Evolutionary conservation across 2,797 vertebrate species (phyloP), one percentile per base, ranked within the genome.

Genomic region (Acomys russatus): DNA sequence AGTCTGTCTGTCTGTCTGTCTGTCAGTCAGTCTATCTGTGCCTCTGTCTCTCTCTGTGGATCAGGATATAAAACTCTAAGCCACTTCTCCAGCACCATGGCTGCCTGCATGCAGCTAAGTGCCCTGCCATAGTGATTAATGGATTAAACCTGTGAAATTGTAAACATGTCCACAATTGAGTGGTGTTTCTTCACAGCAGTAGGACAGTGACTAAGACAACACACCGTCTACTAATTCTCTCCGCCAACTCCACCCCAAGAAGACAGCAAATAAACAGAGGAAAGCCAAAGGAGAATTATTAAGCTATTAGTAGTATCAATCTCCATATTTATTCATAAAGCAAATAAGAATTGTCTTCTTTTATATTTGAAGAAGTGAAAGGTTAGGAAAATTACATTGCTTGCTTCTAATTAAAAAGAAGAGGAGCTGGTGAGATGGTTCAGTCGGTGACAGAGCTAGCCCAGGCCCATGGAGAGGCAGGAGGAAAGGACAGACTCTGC

Each of bases 311-410:
- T 68, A 82, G 61, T 49, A 88, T 22, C 79, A 78, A 64, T 82
- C 73, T 70, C 88, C 74, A 78, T 22, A 80, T 8, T 89, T 54
- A 76, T 59, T 30, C 44, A 59, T 64, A 74, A n/a, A 61, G 77
- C 91, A 90, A 51, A 66, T 9, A 83, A 22, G 2, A 54, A 83
- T 35, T 70, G 59, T 59, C 64, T 51, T 22, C 77, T 30, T 94
- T 92, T 76, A 94, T 14, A 68, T 56, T 25, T 91, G 25, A 94
- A 76, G 66, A 88, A 63, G 85, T 70, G 71, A 76, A 63, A 96
- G 20, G 8, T 70, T 25, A 76, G 15, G 79, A 61, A 91, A 38
- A 44, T 71, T 71, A 91, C 4, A 30, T 30, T 79, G 64, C 63
- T 85, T 38, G 44, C 49, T 93, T 6, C 9, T 79, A 82, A 76